A percentile compares a stretch with the other conserved stretches of the same genome.
phyloP scores from a whole-genome alignment of 2,113 vertebrate genomes.

The Agapornis roseicollis region DNA sequence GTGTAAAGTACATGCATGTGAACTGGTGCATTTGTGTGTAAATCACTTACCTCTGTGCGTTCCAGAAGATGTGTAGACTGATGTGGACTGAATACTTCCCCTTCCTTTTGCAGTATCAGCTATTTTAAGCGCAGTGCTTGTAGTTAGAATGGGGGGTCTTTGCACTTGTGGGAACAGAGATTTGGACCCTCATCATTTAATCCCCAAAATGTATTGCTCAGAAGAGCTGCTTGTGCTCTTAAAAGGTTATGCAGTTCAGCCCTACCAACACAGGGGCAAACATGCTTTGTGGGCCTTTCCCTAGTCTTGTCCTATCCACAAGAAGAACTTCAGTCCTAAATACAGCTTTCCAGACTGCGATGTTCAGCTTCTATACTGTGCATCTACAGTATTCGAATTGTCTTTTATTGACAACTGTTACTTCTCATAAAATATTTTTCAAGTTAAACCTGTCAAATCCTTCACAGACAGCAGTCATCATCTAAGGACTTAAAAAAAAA shows the following conservation, averaged over 20 bases:
- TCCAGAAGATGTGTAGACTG: accelerated
- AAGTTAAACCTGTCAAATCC: neutral
- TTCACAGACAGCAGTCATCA: neutral
- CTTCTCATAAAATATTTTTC: neutral
- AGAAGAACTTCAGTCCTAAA: neutral
- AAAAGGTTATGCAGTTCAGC: neutral
- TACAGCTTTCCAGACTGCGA: neutral
- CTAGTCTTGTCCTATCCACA: neutral
- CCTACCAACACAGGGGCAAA: neutral
- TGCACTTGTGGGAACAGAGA: neutral
- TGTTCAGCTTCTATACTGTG: neutral
- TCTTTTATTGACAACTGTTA: neutral
- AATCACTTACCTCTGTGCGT: accelerated
- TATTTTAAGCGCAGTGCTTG: neutral
- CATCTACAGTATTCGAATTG: neutral
- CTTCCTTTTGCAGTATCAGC: neutral
- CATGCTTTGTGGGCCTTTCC: neutral
- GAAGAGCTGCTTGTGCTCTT: neutral
- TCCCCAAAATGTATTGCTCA: neutral
- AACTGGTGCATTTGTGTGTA: neutral
- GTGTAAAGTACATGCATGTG: accelerated
- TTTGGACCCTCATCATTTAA: neutral
- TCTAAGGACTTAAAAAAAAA: conserved; percentile 3
- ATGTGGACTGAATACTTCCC: neutral
- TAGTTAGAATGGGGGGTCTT: neutral